These are phyloP conservation scores for Lasioglossum oenotherae DNA, from an alignment of 2,888 invertebrate genomes.

Conservation along the genomic window DNA sequence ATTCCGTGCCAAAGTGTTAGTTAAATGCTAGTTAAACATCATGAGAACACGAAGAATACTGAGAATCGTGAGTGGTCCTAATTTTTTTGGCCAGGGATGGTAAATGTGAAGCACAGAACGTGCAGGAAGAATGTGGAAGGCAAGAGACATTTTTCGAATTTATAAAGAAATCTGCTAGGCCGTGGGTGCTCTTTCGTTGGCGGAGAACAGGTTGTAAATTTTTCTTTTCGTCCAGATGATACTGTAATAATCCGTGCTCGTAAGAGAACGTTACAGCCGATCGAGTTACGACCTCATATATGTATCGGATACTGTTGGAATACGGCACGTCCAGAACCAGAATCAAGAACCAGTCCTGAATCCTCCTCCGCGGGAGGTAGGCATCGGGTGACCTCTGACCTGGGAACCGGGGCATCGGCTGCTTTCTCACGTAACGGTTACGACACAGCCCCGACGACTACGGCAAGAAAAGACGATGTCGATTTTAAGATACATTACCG, in stretches of 20 bases:
- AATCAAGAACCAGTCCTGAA: conserved; percentile 77
- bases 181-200: neutral
- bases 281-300: conserved; percentile 43
- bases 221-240: neutral
- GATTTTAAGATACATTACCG: conserved; percentile 47
- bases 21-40: no score
- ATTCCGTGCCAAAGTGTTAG: neutral
- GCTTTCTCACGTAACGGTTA: conserved; percentile 83
- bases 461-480: conserved; percentile 46
- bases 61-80: no score
- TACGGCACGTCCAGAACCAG: conserved; percentile 68
- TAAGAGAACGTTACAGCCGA: conserved; percentile 34
- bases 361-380: conserved; percentile 77
- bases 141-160: neutral
- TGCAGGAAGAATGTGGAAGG: neutral
- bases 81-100: neutral
- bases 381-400: conserved; percentile 81
- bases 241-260: conserved; percentile 33
- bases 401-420: conserved; percentile 81
- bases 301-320: conserved; percentile 56
- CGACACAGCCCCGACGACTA: conserved; percentile 65
- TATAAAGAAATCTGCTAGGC: neutral
- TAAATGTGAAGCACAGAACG: neutral
- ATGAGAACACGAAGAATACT: neutral
- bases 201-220: conserved; percentile 9